A percentile compares a stretch with the other conserved stretches of the same genome.
Evolutionary conservation across 2,797 vertebrate genomes (phyloP).

Genomic region (Lithobates sylvaticus): DNA sequence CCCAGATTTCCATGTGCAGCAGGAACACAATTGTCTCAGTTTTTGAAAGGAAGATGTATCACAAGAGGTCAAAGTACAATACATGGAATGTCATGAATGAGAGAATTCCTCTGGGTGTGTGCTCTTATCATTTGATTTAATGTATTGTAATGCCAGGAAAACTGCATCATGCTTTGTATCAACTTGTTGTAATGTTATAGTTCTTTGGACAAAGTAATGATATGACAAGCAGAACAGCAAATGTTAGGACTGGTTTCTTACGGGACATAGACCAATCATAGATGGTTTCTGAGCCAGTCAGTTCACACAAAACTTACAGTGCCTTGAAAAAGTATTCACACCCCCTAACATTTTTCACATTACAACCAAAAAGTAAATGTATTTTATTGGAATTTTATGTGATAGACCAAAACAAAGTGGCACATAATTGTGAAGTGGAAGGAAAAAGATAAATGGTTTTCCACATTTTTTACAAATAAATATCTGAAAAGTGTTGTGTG

Average conservation of each 20-base stretch:
- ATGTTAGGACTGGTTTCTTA: not conserved
- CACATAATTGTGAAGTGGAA: too few relatives aligned
- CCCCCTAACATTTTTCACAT: too few relatives aligned
- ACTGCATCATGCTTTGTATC: not conserved
- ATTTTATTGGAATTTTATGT: too few relatives aligned
- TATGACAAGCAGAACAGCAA: not conserved
- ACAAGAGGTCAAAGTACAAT: constrained; percentile 45
- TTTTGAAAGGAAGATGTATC: constrained; percentile 34
- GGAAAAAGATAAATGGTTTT: too few relatives aligned
- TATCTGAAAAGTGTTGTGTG: too few relatives aligned
- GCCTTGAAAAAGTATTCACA: too few relatives aligned
- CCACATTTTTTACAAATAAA: too few relatives aligned
- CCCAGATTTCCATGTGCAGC: constrained; percentile 4
- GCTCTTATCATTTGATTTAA: constrained; percentile 7
- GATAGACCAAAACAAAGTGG: too few relatives aligned
- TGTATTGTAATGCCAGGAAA: not conserved
- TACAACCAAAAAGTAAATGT: too few relatives aligned
- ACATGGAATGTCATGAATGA: constrained; percentile 27
- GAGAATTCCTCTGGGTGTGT: constrained; percentile 49
- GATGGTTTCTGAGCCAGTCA: too few relatives aligned
- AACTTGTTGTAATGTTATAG: not conserved
- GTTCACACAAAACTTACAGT: too few relatives aligned
- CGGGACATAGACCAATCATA: too few relatives aligned
- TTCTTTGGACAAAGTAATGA: not conserved
- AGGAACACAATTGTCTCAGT: constrained; percentile 13